Conservation (phyloP, 2,888 invertebrate genomes). For the Morpho achilles region DNA sequence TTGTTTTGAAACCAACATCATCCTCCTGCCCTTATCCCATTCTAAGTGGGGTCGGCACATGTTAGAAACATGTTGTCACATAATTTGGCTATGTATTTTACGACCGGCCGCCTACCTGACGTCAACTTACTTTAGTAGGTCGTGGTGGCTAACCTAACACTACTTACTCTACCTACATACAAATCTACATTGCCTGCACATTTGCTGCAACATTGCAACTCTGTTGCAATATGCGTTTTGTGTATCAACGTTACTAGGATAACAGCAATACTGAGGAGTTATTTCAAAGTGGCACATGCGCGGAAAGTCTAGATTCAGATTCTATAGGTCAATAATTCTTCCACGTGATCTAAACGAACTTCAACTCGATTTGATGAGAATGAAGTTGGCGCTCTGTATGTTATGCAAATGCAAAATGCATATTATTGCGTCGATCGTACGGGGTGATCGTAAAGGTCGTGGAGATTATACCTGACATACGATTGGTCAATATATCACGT, state of each 20-base stretch:
- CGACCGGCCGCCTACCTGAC: too few relatives aligned
- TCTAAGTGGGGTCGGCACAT: too few relatives aligned
- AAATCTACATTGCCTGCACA: not conserved
- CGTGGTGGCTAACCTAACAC: too few relatives aligned
- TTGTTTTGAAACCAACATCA: too few relatives aligned
- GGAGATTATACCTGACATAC: constrained; percentile 23
- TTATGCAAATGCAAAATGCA: constrained; percentile 27
- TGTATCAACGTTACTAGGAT: constrained; percentile 23
- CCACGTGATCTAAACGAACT: constrained; percentile 25
- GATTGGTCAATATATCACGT: constrained; percentile 25
- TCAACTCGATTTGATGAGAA: constrained; percentile 16
- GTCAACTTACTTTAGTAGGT: too few relatives aligned
- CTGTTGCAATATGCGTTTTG: constrained; percentile 1
- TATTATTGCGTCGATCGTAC: constrained; percentile 32
- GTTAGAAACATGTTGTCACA: too few relatives aligned
- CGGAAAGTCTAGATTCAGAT: constrained; percentile 24
- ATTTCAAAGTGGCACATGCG: constrained; percentile 29
- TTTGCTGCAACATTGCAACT: constrained; percentile 11
- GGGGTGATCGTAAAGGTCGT: constrained; percentile 32
- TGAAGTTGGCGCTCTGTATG: constrained; percentile 22
- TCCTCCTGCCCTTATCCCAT: too few relatives aligned
- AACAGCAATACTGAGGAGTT: constrained; percentile 14
- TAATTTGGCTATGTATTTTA: too few relatives aligned
- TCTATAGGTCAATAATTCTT: constrained; percentile 26
- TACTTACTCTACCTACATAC: too few relatives aligned